phyloP scores from a whole-genome alignment of 64 coral and sea anemone genomes.

The Orbicella faveolata region DNA sequence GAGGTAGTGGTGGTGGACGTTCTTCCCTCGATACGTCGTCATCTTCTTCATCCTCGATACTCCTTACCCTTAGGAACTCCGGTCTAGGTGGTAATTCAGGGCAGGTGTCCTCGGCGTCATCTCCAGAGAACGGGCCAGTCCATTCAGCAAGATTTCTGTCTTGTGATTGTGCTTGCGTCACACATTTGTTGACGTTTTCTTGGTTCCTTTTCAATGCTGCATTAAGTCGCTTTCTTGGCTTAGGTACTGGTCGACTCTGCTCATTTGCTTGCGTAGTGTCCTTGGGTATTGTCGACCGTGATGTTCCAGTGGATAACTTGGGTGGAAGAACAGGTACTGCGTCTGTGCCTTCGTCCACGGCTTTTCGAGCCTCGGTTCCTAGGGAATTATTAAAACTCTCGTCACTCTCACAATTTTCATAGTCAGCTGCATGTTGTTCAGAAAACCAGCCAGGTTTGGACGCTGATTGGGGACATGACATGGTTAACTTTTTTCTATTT shows the following conservation, averaged over 20 bases:
- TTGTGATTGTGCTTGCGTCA: neutral
- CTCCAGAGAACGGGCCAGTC: too few species aligned
- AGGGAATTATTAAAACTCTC: neutral
- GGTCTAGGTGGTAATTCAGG: slow-evolving; percentile 13
- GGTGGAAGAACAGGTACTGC: neutral
- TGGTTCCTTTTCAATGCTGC: neutral
- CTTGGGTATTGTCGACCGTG: neutral
- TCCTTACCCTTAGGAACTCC: neutral
- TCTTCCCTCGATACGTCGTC: neutral
- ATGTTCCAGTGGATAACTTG: neutral
- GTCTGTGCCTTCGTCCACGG: neutral
- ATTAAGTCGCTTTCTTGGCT: neutral
- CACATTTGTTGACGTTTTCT: neutral
- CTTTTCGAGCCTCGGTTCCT: neutral
- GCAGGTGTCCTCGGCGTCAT: neutral
- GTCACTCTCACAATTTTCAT: neutral
- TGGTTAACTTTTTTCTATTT: neutral
- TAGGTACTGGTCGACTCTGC: neutral
- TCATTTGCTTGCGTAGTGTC: neutral
- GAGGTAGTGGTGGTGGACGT: neutral
- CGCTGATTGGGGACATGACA: neutral
- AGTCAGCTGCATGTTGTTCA: neutral
- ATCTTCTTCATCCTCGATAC: neutral
- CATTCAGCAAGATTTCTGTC: neutral
- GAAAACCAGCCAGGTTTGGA: neutral